These are phyloP conservation scores for Leptonema lineaticorne DNA, from an alignment of 1,140 invertebrate species.

Conservation along the genomic window DNA sequence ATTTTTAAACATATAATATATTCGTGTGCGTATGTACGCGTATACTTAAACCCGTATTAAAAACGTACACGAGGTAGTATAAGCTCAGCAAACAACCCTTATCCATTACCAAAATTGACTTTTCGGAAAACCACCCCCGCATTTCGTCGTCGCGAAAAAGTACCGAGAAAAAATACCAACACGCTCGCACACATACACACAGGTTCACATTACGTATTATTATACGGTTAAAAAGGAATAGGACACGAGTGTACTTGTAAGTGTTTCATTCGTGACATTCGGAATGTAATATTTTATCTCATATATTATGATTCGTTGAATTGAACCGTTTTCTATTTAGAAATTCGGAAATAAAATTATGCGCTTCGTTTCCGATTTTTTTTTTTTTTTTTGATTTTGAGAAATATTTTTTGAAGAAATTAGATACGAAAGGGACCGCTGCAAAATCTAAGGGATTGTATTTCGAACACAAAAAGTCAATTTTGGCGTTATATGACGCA, in stretches of 20 bases:
- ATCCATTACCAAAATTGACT: constrained; percentile 42
- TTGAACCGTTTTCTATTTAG: constrained; percentile 5
- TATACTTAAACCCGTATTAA: constrained; percentile 2
- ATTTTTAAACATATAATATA: neutral
- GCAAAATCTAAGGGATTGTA: neutral
- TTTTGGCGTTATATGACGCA: constrained; percentile 12
- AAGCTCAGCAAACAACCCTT: constrained; percentile 39
- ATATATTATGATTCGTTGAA: too few relatives aligned
- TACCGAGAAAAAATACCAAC: neutral
- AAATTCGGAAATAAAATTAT: neutral
- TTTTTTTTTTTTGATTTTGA: neutral
- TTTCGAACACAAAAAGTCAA: constrained; percentile 22
- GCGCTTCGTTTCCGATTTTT: too few relatives aligned
- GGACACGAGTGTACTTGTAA: too few relatives aligned
- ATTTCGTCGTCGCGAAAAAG: neutral
- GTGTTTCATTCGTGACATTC: too few relatives aligned
- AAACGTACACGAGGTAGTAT: constrained; percentile 26
- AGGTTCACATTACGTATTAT: too few relatives aligned
- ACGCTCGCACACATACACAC: neutral
- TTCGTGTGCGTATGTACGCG: neutral
- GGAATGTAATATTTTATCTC: too few relatives aligned
- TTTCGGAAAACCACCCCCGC: constrained; percentile 23
- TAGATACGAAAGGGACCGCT: neutral
- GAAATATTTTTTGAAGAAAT: neutral
- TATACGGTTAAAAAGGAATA: too few relatives aligned